Base-by-base conservation (phyloP, 2,113 vertebrate species). In the Zonotrichia leucophrys region DNA sequence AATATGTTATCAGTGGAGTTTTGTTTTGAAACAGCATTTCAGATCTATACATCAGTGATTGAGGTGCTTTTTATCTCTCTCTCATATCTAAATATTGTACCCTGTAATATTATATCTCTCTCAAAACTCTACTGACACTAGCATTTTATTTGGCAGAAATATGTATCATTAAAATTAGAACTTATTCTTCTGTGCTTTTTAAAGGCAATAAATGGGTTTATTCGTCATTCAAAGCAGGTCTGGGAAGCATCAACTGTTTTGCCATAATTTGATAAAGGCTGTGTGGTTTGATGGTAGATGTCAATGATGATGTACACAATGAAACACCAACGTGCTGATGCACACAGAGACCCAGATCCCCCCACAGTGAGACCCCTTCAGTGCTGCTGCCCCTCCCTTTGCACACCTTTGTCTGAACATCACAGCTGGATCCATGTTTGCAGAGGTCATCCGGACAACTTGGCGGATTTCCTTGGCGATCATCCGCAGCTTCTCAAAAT, bases 401-500 rank as follows among this genome's bases (percentile, higher is more conserved):
- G 95, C 98, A 93, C 97, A 99, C 99, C 99, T 99, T 97, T 99
- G 99, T 84, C 99, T 97, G 97, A 99, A 99, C 99, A 99, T 99
- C 47, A 99, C 98, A 21, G 99, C 99, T 0, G 99, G 99, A 78
- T 99, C 99, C 99, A 99, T 99, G 97, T 99, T 99, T 53, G 99
- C 99, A 1, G 99, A 99, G 41, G 99, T 99, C 99, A 99, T 99
- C 41, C 98, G 97, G 83, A 99, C 97, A 47, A 99, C 98, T 25
- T 99, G 98, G 53, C 99, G 98, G 52, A 99, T 99, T 96, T 99
- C 99, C 93, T 99, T 99, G 84, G 99, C 99, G 75, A 99, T 99
- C 99, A 99, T 99, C 85, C 99, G 96, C 56, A 99, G 98, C 63
- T 99, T 99, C 97, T 99, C 99, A 30, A 99, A 99, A 96, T 99